Evolutionary conservation across 2,113 vertebrate species (phyloP).

Genomic region (Tamias sibiricus): DNA sequence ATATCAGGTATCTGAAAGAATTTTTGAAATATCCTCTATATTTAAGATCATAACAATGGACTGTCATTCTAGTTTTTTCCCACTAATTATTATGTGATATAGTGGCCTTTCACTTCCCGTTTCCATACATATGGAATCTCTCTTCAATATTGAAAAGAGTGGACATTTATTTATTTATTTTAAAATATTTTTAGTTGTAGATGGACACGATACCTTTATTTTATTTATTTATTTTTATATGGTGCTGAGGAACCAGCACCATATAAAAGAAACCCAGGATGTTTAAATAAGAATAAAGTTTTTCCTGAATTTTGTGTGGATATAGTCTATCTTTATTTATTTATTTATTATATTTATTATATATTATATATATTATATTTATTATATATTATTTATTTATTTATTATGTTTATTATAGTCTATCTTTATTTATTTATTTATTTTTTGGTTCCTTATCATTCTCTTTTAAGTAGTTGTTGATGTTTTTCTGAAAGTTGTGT

Average conservation of each 20-base stretch:
- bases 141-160: background rate
- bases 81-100: background rate
- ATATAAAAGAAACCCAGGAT: too few relatives aligned
- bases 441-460: background rate
- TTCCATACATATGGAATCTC: background rate
- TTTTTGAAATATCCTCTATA: background rate
- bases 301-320: background rate
- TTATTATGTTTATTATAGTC: too few relatives aligned
- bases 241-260: too few relatives aligned
- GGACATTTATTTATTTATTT: background rate
- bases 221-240: too few relatives aligned
- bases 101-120: background rate
- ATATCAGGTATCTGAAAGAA: background rate
- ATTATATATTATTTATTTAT: too few relatives aligned
- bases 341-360: too few relatives aligned
- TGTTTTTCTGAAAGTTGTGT: background rate
- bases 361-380: too few relatives aligned
- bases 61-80: background rate
- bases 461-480: background rate
- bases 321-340: background rate
- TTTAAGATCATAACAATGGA: conserved; percentile 1
- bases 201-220: too few relatives aligned
- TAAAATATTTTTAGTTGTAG: too few relatives aligned
- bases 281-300: background rate
- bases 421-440: too few relatives aligned